Conservation (phyloP, 2,113 vertebrate genomes). For the Fulmarus glacialis region DNA sequence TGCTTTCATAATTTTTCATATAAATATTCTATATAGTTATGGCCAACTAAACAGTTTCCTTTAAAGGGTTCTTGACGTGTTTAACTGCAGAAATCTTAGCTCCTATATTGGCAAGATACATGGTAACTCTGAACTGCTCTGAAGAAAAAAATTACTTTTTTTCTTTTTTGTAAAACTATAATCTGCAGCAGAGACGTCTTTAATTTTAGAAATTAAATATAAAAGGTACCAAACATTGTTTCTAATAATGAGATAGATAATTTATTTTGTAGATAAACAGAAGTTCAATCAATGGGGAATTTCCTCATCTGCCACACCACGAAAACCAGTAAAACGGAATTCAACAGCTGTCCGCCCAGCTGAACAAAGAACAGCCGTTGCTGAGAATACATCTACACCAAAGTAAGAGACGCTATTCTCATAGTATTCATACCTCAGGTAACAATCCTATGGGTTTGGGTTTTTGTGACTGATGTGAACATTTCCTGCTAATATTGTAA, state of each 20-base stretch:
- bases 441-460: background rate
- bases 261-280: constrained; percentile 64
- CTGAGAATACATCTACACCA: constrained; percentile 76
- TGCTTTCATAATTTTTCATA: background rate
- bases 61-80: background rate
- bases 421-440: background rate
- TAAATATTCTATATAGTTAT: background rate
- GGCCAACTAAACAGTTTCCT: background rate
- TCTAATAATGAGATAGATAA: background rate
- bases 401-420: constrained; percentile 64
- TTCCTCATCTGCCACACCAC: constrained; percentile 63
- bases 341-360: constrained; percentile 66
- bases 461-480: background rate
- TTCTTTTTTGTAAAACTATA: background rate
- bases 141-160: background rate
- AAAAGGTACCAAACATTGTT: background rate
- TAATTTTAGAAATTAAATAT: background rate
- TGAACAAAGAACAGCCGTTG: constrained; percentile 51
- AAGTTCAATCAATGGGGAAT: constrained; percentile 59
- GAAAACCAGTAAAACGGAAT: constrained; percentile 65
- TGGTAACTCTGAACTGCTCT: background rate
- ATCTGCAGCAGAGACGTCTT: background rate
- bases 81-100: background rate
- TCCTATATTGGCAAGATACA: background rate
- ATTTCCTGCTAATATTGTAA: background rate